Evolutionary conservation across 2,797 vertebrate genomes (phyloP), one percentile per base, ranked within the genome.

Genomic region (Anguilla pacifica): DNA sequence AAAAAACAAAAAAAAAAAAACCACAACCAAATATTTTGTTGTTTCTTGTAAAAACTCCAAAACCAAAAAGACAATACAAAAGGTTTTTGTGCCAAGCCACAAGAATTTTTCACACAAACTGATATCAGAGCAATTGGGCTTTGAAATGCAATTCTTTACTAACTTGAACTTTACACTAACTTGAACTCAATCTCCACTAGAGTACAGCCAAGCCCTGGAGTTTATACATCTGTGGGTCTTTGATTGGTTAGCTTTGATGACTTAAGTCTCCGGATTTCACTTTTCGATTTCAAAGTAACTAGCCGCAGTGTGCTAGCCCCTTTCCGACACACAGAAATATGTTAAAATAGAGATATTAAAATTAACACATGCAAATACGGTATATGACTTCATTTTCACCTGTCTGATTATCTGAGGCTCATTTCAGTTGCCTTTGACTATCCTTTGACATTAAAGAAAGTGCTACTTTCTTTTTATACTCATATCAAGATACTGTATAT

Each of bases 1-100:
- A 43, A 39, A 39, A 39, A 39, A 39, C 0, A 94, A 93, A 95
- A 92, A 53, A 53, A 53, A 53, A 53, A 53, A 13, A 13, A 5
- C 43, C 94, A 93, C 91, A 86, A 93, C 91, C 95, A 94, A 90
- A 91, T 93, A 95, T 95, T 95, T 96, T 95, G 96, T 92, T 92
- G 93, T 93, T 95, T 96, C 92, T 92, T 74, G 94, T 92, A 92
- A 91, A 94, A 92, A 93, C 94, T 94, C 93, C 91, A 93, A 19
- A 79, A 79, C 43, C 35, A 96, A 92, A 91, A 92, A 87, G 89
- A 90, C 91, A 92, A 91, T 92, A 91, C 90, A 93, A 93, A 94
- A 91, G 88, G 91, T 94, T 92, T 92, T 93, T 92, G 95, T 95
- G 92, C 91, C 88, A 92, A 92, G 90, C 93, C 91, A 94, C 91